Percentiles rank a stretch among this genome's conserved stretches.
Conservation (phyloP, 2,888 invertebrate species). For the Sphaerophoria taeniata region DNA sequence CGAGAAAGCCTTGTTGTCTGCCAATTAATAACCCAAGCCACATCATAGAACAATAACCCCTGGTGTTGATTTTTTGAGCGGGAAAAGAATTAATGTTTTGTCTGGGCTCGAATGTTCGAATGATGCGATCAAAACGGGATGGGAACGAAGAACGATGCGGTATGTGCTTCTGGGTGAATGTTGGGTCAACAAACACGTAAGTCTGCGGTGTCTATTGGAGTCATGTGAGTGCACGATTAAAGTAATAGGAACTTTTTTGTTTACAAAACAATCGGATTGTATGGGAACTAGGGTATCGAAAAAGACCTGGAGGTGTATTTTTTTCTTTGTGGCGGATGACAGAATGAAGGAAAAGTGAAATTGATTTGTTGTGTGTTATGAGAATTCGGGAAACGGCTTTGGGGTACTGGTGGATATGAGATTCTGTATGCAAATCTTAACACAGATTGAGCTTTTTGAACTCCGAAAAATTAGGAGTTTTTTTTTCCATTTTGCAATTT, state of each 20-base stretch:
- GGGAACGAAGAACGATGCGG: neutral
- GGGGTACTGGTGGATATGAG: too few relatives aligned
- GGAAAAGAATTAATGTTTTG: slow-evolving; percentile 40
- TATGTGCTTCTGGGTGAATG: neutral
- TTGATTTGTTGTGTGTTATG: neutral
- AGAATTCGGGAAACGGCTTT: neutral
- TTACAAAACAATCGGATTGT: slow-evolving; percentile 58
- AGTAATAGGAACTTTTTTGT: slow-evolving; percentile 37
- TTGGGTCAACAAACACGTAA: slow-evolving; percentile 10
- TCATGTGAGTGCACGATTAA: neutral
- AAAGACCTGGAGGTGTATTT: neutral
- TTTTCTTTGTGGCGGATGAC: neutral
- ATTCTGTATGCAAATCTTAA: too few relatives aligned
- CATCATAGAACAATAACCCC: slow-evolving; percentile 64
- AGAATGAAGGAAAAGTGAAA: neutral
- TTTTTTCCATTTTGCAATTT: too few relatives aligned
- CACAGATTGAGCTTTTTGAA: too few relatives aligned
- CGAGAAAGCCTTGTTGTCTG: slow-evolving; percentile 52
- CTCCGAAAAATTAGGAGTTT: too few relatives aligned
- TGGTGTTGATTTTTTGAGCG: slow-evolving; percentile 34
- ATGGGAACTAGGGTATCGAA: slow-evolving; percentile 29
- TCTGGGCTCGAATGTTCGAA: neutral
- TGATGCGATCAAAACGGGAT: neutral
- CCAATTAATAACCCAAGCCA: slow-evolving; percentile 68
- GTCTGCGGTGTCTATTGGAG: neutral